Percentiles rank a stretch among this genome's conserved stretches.
phyloP scores from a whole-genome alignment of 2,888 invertebrate species.

The Eurytoma californica region DNA sequence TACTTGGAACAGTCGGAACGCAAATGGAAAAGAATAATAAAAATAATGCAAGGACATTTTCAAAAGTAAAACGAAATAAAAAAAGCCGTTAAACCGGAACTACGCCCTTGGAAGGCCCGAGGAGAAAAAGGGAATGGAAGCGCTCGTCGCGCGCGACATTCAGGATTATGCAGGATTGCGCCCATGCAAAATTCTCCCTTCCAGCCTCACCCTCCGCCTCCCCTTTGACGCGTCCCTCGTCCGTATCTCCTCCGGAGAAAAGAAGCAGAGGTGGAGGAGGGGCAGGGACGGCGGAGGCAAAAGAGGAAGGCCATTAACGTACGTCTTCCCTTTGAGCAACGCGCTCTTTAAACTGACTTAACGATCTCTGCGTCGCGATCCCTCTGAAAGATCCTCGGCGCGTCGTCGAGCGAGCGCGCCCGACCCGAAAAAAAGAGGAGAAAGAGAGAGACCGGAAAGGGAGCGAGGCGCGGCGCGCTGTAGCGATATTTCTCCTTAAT shows the following conservation, averaged over 20 bases:
- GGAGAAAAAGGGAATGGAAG: not conserved
- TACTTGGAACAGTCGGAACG: too few relatives aligned
- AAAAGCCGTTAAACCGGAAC: not conserved
- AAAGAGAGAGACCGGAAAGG: not conserved
- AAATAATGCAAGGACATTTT: too few relatives aligned
- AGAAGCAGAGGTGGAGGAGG: not conserved
- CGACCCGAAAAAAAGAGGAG: not conserved
- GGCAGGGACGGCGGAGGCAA: not conserved
- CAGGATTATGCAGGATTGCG: slow-evolving; percentile 24
- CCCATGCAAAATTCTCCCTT: slow-evolving; percentile 8
- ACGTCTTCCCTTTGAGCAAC: slow-evolving; percentile 52
- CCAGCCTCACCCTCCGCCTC: not conserved
- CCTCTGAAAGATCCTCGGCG: slow-evolving; percentile 11
- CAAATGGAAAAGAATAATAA: too few relatives aligned
- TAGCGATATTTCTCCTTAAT: slow-evolving; percentile 37
- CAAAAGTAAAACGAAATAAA: too few relatives aligned
- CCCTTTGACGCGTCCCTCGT: too few relatives aligned
- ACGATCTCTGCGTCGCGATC: slow-evolving; percentile 35
- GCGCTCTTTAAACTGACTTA: slow-evolving; percentile 54
- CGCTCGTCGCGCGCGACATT: not conserved
- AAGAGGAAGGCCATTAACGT: slow-evolving; percentile 40
- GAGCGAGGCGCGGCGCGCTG: not conserved
- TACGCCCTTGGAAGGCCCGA: not conserved
- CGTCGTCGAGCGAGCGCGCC: not conserved
- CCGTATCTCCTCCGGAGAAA: not conserved